A percentile compares a stretch with the other conserved stretches of the same genome.
Evolutionary conservation across 2,113 vertebrate genomes (phyloP).

Genomic region (Cavia porcellus): DNA sequence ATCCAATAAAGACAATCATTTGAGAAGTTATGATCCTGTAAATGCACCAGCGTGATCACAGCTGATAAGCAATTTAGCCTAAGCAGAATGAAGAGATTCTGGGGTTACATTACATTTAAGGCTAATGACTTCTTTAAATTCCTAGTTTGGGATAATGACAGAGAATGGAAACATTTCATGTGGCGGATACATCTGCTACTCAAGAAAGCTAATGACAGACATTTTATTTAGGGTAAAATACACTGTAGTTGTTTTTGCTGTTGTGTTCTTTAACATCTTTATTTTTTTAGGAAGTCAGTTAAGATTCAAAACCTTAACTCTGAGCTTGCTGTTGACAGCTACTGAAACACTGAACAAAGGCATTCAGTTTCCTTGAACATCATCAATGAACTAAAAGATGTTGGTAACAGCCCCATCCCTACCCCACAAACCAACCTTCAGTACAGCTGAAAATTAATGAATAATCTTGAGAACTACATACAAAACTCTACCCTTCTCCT

Average conservation of each 20-base stretch:
- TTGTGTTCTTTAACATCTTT: neutral
- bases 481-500: neutral
- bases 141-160: neutral
- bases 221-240: neutral
- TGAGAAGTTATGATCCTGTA: neutral
- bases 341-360: neutral
- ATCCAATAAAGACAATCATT: slow-evolving; percentile 14
- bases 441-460: neutral
- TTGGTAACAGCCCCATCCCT: neutral
- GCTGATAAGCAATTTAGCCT: neutral
- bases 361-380: neutral
- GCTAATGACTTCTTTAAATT: slow-evolving; percentile 12
- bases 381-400: slow-evolving; percentile 16
- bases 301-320: slow-evolving; percentile 15
- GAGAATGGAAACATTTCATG: neutral
- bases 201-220: neutral
- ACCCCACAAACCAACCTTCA: neutral
- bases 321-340: neutral
- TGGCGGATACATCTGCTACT: neutral
- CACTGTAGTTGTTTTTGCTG: neutral
- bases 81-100: neutral
- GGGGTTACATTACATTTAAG: neutral
- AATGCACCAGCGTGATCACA: neutral
- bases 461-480: neutral
- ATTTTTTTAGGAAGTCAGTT: slow-evolving; percentile 12